Evolutionary conservation across 92 coral and sea anemone genomes (phyloP).

Genomic region (Blastomussa wellsi): DNA sequence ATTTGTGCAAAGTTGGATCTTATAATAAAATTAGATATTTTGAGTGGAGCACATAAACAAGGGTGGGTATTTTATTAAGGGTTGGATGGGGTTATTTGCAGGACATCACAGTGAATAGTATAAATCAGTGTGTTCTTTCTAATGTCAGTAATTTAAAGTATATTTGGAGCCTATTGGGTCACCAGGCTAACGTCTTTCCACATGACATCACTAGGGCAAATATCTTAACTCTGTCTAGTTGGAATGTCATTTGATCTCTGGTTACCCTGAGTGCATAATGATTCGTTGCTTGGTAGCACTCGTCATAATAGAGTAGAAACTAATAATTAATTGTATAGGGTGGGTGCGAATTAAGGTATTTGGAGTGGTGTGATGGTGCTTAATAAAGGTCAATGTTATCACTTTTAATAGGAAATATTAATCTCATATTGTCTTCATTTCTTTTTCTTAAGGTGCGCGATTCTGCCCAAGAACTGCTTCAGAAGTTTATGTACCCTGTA

Average conservation of each 20-base stretch:
- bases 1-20: not conserved
- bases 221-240: not conserved
- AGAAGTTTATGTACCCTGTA: conserved; percentile 92
- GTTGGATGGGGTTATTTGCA: not conserved
- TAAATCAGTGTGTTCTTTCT: not conserved
- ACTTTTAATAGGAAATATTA: not conserved
- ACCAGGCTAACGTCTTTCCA: not conserved
- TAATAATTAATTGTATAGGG: not conserved
- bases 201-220: not conserved
- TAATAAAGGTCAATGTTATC: not conserved
- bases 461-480: conserved; percentile 84
- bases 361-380: not conserved
- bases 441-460: conserved; percentile 76
- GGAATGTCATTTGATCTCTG: not conserved
- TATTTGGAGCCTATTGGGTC: not conserved
- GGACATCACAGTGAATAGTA: not conserved
- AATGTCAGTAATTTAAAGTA: no score
- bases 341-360: no score
- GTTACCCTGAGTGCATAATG: not conserved
- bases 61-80: not conserved
- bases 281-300: not conserved
- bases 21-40: not conserved
- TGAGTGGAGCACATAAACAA: no score
- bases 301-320: not conserved
- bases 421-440: not conserved